phyloP scores from a whole-genome alignment of 2,113 vertebrate genomes.

The Nothocercus nigrocapillus region DNA sequence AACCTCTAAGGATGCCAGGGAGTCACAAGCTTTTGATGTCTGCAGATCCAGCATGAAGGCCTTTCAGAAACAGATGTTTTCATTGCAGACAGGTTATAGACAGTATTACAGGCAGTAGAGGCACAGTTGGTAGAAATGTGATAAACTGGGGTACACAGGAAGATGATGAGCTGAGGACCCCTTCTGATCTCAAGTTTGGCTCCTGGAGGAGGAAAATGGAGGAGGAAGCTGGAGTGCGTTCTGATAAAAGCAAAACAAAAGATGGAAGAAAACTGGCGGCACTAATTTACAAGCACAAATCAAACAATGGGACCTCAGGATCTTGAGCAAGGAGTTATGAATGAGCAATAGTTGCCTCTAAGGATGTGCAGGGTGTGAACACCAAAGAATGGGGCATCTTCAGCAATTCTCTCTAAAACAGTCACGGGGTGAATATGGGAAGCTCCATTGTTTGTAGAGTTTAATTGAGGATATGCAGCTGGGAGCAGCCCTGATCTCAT shows the following conservation, averaged over 20 bases:
- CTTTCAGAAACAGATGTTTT: background rate
- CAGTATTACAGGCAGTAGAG: background rate
- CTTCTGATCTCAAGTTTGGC: background rate
- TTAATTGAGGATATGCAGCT: background rate
- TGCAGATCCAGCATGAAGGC: background rate
- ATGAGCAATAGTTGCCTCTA: background rate
- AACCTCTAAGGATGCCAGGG: background rate
- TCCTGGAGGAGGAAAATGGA: background rate
- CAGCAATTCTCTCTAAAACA: background rate
- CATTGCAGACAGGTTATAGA: background rate
- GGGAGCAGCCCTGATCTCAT: background rate
- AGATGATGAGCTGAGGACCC: background rate
- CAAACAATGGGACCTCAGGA: background rate
- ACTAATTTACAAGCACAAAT: background rate
- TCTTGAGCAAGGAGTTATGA: background rate
- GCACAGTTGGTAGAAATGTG: background rate
- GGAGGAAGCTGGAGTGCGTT: background rate
- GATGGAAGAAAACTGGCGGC: fast-evolving
- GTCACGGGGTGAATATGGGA: background rate
- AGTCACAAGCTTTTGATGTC: background rate
- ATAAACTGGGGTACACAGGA: background rate
- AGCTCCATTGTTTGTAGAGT: background rate
- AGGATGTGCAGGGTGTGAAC: background rate
- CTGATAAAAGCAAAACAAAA: background rate
- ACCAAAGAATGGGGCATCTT: background rate